These are phyloP conservation scores for Epinephelus moara DNA, from an alignment of 2,113 vertebrate species.

Conservation along the genomic window DNA sequence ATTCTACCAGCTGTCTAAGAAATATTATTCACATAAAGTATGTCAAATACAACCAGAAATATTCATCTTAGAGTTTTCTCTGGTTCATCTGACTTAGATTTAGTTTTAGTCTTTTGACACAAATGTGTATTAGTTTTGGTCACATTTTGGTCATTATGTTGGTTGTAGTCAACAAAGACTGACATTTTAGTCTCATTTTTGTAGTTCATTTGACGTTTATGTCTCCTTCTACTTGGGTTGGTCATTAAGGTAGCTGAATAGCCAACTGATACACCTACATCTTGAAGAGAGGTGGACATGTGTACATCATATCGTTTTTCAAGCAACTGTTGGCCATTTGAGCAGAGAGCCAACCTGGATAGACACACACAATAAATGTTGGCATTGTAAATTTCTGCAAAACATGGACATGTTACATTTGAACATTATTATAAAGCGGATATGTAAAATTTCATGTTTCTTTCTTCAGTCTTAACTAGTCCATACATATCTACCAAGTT, in stretches of 20 bases:
- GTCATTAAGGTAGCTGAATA: background rate
- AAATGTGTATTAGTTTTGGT: background rate
- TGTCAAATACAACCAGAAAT: background rate
- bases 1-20: background rate
- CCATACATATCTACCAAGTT: too few species aligned
- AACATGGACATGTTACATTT: too few species aligned
- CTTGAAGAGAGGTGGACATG: too few species aligned
- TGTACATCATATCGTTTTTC: too few species aligned
- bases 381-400: too few species aligned
- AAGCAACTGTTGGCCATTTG: too few species aligned
- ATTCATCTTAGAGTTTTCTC: background rate
- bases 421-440: too few species aligned
- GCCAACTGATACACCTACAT: too few species aligned
- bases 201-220: background rate
- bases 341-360: too few species aligned
- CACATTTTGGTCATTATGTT: background rate
- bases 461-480: too few species aligned
- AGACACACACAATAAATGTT: too few species aligned
- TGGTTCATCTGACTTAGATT: background rate
- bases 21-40: background rate
- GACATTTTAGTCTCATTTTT: background rate
- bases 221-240: background rate
- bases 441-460: too few species aligned
- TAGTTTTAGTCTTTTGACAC: background rate
- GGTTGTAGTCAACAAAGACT: background rate